Evolutionary conservation across 2,888 invertebrate genomes (phyloP), one percentile per base, ranked within the genome.

Genomic region (Scrobipalpa atriplicella): DNA sequence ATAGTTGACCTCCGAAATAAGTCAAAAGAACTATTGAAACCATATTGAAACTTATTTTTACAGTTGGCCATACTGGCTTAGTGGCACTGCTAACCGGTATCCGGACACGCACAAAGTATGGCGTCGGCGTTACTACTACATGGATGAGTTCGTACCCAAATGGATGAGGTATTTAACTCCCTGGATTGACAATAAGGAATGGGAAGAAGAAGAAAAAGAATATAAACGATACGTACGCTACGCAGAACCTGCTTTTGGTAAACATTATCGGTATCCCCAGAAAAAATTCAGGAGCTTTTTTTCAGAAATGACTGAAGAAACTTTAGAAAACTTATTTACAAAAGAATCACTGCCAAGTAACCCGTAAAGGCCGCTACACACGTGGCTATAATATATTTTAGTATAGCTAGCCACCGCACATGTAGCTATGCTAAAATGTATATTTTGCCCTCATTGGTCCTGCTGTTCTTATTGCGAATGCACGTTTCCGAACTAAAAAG

Each of bases 101-200:
- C 18, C 21, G 13, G 61, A 68, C 13, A 65, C 67, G 38, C 41
- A 52, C 10, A 56, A 65, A 65, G 52, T 68, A 11, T 68, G 64
- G 62, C 65, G 38, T 8, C 21, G 62, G 41, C 39, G 67, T 3
- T 68, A 65, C 21, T 36, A 41, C 36, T 56, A 61, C 62, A 43
- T 47, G 62, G 65, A 65, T 29, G 51, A 39, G 7, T 68, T 68
- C 47, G n/a, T 68, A 10, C 67, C 67, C 10, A 52, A 58, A 1
- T 65, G 54, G 65, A 47, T 65, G 36, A 60, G 38, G 5, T 10
- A 16, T 8, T 18, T 60, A 60, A 16, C 13, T 10, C 60, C 60
- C 8, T 52, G 19, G 19, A 8, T 36, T 7, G n/a, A 36, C 29
- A 47, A 52, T 0, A 64, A 21, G 5, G 52, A 51, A 52, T 52